A percentile compares a stretch with the other conserved stretches of the same genome.
Evolutionary conservation across 2,113 vertebrate species (phyloP).

Genomic region (Penelope pileata): DNA sequence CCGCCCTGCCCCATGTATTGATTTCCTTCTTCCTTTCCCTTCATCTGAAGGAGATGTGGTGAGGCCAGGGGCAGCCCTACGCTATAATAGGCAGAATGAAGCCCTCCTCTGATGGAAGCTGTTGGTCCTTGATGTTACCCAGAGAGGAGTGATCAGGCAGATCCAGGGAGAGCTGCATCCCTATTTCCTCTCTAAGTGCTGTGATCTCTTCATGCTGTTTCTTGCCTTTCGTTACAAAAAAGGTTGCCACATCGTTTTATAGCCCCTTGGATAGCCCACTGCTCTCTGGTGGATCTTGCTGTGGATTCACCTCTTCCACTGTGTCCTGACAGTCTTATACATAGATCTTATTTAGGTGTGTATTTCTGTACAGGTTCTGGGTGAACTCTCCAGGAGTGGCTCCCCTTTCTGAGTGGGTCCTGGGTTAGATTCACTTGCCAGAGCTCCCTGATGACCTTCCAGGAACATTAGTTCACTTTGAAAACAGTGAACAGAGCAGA

Average conservation of each 20-base stretch:
- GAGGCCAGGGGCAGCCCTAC: neutral
- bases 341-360: neutral
- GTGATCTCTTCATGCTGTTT: neutral
- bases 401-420: neutral
- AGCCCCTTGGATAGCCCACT: neutral
- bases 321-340: neutral
- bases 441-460: neutral
- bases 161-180: neutral
- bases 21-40: neutral
- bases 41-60: neutral
- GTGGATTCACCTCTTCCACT: neutral
- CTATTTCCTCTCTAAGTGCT: neutral
- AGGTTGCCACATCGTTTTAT: neutral
- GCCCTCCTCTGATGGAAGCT: neutral
- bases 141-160: neutral
- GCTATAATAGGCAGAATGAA: neutral
- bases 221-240: neutral
- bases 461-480: neutral
- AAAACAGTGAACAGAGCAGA: neutral
- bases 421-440: neutral
- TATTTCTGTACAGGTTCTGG: neutral
- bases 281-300: neutral
- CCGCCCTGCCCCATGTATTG: fast-evolving
- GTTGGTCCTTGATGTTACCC: neutral
- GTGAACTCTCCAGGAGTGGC: fast-evolving